phyloP scores from a whole-genome alignment of 1,140 invertebrate genomes.

The Meteorus sp. region DNA sequence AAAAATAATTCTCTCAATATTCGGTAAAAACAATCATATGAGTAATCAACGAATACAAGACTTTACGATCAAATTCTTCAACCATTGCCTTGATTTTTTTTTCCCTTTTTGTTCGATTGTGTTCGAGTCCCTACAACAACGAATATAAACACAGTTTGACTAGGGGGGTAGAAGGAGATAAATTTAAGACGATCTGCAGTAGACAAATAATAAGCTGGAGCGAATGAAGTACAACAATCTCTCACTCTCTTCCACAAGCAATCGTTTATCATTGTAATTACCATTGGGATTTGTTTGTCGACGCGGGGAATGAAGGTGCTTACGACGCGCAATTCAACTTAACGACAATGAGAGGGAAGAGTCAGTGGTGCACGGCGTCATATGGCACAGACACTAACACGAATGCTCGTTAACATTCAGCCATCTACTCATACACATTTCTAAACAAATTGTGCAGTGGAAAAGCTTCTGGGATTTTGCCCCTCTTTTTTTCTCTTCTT shows the following conservation, averaged over 20 bases:
- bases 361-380: constrained; percentile 42
- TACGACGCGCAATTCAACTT: too few species aligned
- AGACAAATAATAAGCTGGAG: not conserved
- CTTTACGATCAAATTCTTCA: too few species aligned
- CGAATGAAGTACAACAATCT: not conserved
- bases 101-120: too few species aligned
- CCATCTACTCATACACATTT: constrained; percentile 22
- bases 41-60: not conserved
- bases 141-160: not conserved
- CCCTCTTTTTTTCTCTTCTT: constrained; percentile 5
- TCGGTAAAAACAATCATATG: not conserved
- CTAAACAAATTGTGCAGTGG: constrained; percentile 9
- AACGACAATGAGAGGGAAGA: constrained; percentile 10
- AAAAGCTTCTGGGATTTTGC: not conserved
- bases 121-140: not conserved
- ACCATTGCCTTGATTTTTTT: too few species aligned
- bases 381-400: constrained; percentile 39
- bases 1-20: constrained; percentile 29
- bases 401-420: constrained; percentile 49
- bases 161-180: not conserved
- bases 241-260: not conserved
- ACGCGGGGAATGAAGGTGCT: constrained; percentile 34
- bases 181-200: not conserved
- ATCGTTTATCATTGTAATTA: constrained; percentile 51
- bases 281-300: constrained; percentile 27